Evolutionary conservation across 2,113 vertebrate genomes (phyloP).

Genomic region (Megatriorchis doriae): DNA sequence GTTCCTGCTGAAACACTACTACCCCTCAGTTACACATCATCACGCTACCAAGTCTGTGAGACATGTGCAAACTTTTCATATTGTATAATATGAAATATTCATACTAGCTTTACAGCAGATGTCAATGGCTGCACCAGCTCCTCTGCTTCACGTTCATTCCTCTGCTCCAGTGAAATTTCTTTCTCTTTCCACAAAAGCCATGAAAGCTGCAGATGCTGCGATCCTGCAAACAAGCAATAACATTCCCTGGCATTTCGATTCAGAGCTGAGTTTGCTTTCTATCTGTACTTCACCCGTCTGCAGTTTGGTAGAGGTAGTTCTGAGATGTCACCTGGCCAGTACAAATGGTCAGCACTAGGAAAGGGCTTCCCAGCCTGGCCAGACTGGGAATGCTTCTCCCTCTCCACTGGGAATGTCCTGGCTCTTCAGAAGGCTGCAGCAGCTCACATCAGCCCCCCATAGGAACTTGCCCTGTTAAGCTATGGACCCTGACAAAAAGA

Average conservation of each 20-base stretch:
- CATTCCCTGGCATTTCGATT: not conserved
- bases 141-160: not conserved
- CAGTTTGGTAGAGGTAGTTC: not conserved
- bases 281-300: not conserved
- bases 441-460: fast-evolving
- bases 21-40: conserved; percentile 21
- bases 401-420: not conserved
- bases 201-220: conserved; percentile 5
- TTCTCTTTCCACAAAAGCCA: not conserved
- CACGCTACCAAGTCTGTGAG: not conserved
- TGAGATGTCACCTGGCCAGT: not conserved
- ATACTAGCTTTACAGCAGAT: conserved; percentile 36
- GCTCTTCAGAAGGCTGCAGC: not conserved
- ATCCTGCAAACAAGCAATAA: not conserved
- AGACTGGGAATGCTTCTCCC: not conserved
- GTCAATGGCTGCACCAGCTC: conserved; percentile 4
- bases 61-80: conserved; percentile 1
- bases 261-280: not conserved
- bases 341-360: not conserved
- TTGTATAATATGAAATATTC: conserved; percentile 21
- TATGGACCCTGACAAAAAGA: not conserved
- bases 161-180: not conserved
- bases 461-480: not conserved
- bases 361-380: not conserved
- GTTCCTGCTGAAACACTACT: not conserved